Evolutionary conservation across 1,140 invertebrate species (phyloP), one percentile per base, ranked within the genome.

Genomic region (Papilio xuthus): DNA sequence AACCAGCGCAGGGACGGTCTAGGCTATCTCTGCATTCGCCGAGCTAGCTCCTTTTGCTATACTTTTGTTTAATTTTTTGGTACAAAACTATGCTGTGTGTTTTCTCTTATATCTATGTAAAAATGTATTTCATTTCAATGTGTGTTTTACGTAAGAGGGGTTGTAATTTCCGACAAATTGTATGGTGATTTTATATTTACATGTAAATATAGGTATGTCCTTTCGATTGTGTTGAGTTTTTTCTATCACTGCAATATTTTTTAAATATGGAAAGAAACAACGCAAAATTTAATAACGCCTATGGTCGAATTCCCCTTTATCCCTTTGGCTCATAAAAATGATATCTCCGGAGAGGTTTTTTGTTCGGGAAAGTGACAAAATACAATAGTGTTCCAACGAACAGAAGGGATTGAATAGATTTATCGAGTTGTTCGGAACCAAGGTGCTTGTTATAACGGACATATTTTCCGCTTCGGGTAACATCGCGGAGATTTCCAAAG

Each of bases 401-500:
- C 18, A 76, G 50, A 76, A 76, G 53, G 50, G 74, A 60, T 76
- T 23, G 56, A 76, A 76, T 60, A 42, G 74, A 63, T 76, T 76
- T 76, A 76, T 76, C 74, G 53, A 76, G 74, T 76, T 76, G 53
- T 76, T 56, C 74, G 28, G 74, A 63, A n/a, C 28, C 56, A 63
- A 76, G 74, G 50, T 76, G 74, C 74, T 76, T 76, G 74, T 76
- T 76, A 76, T 63, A 76, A 76, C 53, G 42, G 74, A 76, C 56
- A 76, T 76, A 76, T 76, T 76, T 76, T 76, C 74, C 74, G 60
- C 56, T 26, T 76, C 74, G 74, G 12, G 10, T 12, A 63, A 76
- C 74, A 76, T 76, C n/a, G 74, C n/a, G n/a, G 74, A 76, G 53
- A 76, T 76, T 76, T 63, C 53, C 53, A 42, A 76, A 76, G 74